A percentile compares a stretch with the other conserved stretches of the same genome.
Conservation (phyloP, 53 echinoderm and acorn worm genomes). For the Temnopleurus reevesii region DNA sequence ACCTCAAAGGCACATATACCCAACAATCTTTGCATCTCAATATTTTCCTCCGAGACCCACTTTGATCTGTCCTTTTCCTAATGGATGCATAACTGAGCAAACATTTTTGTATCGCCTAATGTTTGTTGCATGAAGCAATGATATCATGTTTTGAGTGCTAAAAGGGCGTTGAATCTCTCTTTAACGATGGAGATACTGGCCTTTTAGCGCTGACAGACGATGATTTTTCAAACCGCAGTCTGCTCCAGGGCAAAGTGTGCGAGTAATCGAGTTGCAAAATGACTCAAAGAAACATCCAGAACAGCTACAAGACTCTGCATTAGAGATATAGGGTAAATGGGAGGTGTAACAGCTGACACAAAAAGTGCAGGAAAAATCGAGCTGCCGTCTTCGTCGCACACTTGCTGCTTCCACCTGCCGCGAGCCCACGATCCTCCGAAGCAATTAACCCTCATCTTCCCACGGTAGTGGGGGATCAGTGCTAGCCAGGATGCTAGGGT, state of each 20-base stretch:
- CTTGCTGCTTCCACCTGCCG: slow-evolving; percentile 1
- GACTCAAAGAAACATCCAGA: not conserved
- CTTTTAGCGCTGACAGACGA: no score
- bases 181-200: no score
- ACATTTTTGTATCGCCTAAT: not conserved
- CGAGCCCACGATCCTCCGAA: slow-evolving; percentile 2
- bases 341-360: slow-evolving; percentile 35
- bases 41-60: not conserved
- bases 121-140: not conserved
- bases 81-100: not conserved
- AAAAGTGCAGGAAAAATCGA: slow-evolving; percentile 18
- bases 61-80: not conserved
- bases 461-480: not conserved
- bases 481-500: slow-evolving; percentile 1
- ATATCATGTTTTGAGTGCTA: no score
- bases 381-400: slow-evolving; percentile 3
- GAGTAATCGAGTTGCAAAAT: not conserved
- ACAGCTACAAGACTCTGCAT: not conserved
- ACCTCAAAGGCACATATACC: not conserved
- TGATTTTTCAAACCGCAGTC: not conserved
- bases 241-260: not conserved
- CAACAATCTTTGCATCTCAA: not conserved
- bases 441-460: slow-evolving; percentile 28
- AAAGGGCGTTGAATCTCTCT: no score
- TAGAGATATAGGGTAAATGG: not conserved